Percentiles rank a stretch among this genome's conserved stretches.
These are phyloP conservation scores for Amyelois transitella DNA, from an alignment of 1,140 invertebrate species.

Conservation along the genomic window DNA sequence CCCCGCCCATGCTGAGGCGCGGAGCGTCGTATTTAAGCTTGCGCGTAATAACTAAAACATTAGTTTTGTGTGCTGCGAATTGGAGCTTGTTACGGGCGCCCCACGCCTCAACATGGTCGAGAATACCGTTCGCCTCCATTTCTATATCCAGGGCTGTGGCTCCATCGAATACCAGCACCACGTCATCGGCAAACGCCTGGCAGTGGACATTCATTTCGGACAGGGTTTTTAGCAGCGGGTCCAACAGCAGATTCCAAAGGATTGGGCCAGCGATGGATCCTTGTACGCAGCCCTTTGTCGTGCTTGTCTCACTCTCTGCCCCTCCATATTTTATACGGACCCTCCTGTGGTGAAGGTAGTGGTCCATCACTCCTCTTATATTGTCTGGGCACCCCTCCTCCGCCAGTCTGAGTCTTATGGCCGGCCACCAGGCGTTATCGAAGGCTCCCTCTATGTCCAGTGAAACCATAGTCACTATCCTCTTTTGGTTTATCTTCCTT, in stretches of 20 bases:
- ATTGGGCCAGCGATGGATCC: slow-evolving; percentile 14
- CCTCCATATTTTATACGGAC: not conserved
- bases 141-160: not conserved
- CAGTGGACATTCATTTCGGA: not conserved
- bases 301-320: not conserved
- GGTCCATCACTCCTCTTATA: not conserved
- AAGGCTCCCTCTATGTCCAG: no score
- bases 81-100: not conserved
- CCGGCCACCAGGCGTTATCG: no score
- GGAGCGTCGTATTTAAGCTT: not conserved
- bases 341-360: slow-evolving; percentile 1
- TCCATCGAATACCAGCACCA: not conserved
- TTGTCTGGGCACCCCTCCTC: slow-evolving; percentile 1
- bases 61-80: not conserved
- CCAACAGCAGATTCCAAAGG: slow-evolving; percentile 14
- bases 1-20: not conserved
- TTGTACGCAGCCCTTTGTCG: slow-evolving; percentile 21
- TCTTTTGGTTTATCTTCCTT: not conserved
- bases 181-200: not conserved
- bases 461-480: not conserved
- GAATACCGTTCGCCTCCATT: not conserved
- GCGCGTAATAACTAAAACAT: not conserved
- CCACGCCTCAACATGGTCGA: not conserved
- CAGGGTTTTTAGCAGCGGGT: slow-evolving; percentile 1
- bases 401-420: not conserved